A percentile compares a stretch with the other conserved stretches of the same genome.
phyloP scores from a whole-genome alignment of 2,888 invertebrate genomes.

The Blera fallax region DNA sequence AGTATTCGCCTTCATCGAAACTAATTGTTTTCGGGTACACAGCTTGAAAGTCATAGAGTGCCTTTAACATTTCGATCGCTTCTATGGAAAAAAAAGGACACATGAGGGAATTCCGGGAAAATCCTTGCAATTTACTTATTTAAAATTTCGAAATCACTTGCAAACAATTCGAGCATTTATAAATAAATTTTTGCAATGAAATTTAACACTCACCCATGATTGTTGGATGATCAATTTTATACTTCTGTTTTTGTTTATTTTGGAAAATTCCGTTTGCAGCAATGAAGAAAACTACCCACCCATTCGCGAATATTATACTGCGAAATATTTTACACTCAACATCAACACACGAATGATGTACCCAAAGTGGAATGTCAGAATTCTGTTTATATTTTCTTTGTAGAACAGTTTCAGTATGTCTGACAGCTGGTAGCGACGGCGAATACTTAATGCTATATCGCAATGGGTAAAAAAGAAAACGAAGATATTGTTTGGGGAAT shows the following conservation, averaged over 20 bases:
- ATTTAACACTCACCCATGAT: constrained; percentile 56
- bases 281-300: constrained; percentile 66
- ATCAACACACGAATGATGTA: constrained; percentile 45
- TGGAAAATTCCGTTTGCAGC: constrained; percentile 50
- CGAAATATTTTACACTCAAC: constrained; percentile 58
- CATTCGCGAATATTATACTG: constrained; percentile 60
- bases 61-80: constrained; percentile 91
- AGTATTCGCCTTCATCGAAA: constrained; percentile 90
- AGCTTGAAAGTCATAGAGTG: constrained; percentile 92
- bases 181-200: background rate
- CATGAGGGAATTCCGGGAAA: constrained; percentile 4
- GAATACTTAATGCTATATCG: background rate
- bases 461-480: background rate
- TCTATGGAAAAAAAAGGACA: constrained; percentile 82
- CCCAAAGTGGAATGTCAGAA: constrained; percentile 48
- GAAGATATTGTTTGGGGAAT: background rate
- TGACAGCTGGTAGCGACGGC: background rate
- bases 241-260: constrained; percentile 67
- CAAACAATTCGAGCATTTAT: background rate
- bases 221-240: constrained; percentile 18
- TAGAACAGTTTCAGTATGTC: background rate
- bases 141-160: background rate
- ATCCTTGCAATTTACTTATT: constrained; percentile 7
- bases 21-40: constrained; percentile 92
- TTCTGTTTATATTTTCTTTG: background rate